These are phyloP conservation scores for Helicoverpa assulta DNA, from an alignment of 2,888 invertebrate genomes.

Conservation along the genomic window DNA sequence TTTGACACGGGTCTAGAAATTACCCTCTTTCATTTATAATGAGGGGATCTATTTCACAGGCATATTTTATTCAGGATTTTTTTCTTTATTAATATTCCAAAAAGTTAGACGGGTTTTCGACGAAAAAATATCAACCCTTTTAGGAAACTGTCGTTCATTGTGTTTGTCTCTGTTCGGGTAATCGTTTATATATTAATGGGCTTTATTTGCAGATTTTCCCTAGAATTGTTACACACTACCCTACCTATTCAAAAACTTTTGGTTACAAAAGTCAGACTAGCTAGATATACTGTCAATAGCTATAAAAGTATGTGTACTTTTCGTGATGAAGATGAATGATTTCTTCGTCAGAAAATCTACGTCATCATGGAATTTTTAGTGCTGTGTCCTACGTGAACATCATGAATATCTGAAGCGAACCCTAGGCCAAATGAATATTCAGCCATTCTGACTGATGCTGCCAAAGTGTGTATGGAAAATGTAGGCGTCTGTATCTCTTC, in stretches of 20 bases:
- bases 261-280: too few relatives aligned
- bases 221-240: too few relatives aligned
- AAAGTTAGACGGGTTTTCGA: slow-evolving; percentile 1
- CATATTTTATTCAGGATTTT: slow-evolving; percentile 11
- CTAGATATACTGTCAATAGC: too few relatives aligned
- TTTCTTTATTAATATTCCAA: slow-evolving; percentile 1
- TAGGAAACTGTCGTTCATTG: neutral
- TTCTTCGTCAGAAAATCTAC: neutral
- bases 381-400: neutral
- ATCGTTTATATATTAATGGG: too few relatives aligned
- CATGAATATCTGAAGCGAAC: neutral
- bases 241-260: too few relatives aligned
- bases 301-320: too few relatives aligned
- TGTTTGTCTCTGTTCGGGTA: too few relatives aligned
- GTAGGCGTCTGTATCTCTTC: neutral
- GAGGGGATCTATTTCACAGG: slow-evolving; percentile 35
- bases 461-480: slow-evolving; percentile 20
- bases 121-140: slow-evolving; percentile 1
- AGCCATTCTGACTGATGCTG: slow-evolving; percentile 10
- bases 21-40: slow-evolving; percentile 51
- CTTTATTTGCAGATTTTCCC: too few relatives aligned
- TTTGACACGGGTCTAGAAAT: slow-evolving; percentile 52
- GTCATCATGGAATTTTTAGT: neutral
- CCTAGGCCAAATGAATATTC: slow-evolving; percentile 18
- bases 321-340: neutral